Conservation (phyloP, 1,140 invertebrate genomes). For the Oppia nitens region DNA sequence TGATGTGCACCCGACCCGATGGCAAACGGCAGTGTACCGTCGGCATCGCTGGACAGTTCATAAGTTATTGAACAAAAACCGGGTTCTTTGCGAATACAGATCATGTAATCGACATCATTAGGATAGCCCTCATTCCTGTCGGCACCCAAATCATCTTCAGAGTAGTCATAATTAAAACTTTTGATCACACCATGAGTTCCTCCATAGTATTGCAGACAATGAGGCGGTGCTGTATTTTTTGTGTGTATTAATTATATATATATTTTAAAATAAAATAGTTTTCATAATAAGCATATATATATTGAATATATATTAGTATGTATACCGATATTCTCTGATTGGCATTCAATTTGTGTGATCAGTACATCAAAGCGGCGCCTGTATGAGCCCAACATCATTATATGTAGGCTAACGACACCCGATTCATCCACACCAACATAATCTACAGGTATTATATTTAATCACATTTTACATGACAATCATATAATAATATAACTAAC, state of each 20-base stretch:
- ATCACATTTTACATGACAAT: neutral
- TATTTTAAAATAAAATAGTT: no score
- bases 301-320: neutral
- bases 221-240: slow-evolving; percentile 49
- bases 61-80: slow-evolving; percentile 36
- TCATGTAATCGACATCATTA: slow-evolving; percentile 39
- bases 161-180: slow-evolving; percentile 41
- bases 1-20: slow-evolving; percentile 17
- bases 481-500: no score
- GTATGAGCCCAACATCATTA: slow-evolving; percentile 44
- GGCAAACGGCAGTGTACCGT: slow-evolving; percentile 18
- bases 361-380: slow-evolving; percentile 55
- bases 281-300: no score
- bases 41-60: slow-evolving; percentile 15
- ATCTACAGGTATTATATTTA: slow-evolving; percentile 11
- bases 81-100: slow-evolving; percentile 24
- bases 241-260: no score
- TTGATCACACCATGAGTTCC: slow-evolving; percentile 42
- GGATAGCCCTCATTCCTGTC: slow-evolving; percentile 20
- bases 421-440: slow-evolving; percentile 23
- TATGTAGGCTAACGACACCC: slow-evolving; percentile 20
- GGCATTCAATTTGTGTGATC: slow-evolving; percentile 51
- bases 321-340: slow-evolving; percentile 33
- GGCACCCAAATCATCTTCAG: neutral
- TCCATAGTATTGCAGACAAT: slow-evolving; percentile 60